Evolutionary conservation across 2,888 invertebrate genomes (phyloP).

Genomic region (Chrysopilus asiliformis): DNA sequence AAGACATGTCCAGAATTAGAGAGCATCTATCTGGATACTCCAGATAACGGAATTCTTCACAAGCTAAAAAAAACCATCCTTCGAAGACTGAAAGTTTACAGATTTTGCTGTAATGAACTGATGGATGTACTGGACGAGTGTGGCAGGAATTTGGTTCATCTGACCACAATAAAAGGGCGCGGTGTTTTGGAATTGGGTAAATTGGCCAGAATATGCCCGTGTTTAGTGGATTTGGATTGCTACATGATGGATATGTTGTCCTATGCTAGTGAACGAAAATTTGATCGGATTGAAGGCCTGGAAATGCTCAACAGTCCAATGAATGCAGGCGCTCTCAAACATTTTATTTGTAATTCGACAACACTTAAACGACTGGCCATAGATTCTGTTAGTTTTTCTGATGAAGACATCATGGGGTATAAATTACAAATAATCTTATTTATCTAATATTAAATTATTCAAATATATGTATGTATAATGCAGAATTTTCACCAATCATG

Average conservation of each 20-base stretch:
- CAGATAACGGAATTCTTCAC: conserved; percentile 42
- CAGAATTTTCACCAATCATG: conserved; percentile 50
- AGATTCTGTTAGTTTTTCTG: conserved; percentile 50
- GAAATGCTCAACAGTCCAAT: conserved; percentile 54
- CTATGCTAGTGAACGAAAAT: conserved; percentile 42
- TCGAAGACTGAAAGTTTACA: conserved; percentile 47
- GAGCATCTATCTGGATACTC: conserved; percentile 50
- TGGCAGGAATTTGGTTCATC: conserved; percentile 41
- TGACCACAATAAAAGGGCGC: conserved; percentile 44
- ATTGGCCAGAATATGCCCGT: conserved; percentile 45
- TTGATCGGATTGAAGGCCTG: conserved; percentile 48
- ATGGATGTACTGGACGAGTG: conserved; percentile 42
- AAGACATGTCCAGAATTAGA: conserved; percentile 48
- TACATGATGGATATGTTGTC: conserved; percentile 50
- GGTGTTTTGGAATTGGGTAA: conserved; percentile 46
- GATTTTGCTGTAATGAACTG: conserved; percentile 48
- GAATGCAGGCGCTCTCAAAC: conserved; percentile 41
- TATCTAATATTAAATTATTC: not conserved
- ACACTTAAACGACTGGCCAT: conserved; percentile 49
- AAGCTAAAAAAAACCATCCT: conserved; percentile 36
- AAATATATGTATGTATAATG: conserved; percentile 20
- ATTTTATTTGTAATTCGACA: conserved; percentile 46
- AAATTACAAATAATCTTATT: too few relatives aligned
- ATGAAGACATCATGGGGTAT: conserved; percentile 51
- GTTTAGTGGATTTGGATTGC: conserved; percentile 48